Percentiles rank a stretch among this genome's conserved stretches.
phyloP scores from a whole-genome alignment of 2,113 vertebrate genomes.

The Mastomys coucha region DNA sequence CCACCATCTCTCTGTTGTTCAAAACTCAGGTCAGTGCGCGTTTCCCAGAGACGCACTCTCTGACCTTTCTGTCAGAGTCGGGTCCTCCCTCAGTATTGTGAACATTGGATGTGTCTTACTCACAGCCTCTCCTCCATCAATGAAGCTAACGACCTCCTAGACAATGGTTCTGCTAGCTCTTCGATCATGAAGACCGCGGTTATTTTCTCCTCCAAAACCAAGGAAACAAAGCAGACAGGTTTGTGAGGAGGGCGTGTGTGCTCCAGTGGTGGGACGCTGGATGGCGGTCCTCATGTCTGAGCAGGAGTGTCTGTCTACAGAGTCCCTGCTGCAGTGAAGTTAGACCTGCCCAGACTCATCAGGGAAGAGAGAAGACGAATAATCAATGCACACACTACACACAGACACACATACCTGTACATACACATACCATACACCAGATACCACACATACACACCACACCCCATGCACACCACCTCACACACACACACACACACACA shows the following conservation, averaged over 20 bases:
- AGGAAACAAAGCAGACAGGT: neutral
- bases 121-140: neutral
- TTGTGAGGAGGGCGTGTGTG: neutral
- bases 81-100: neutral
- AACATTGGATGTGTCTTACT: neutral
- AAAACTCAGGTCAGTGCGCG: neutral
- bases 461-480: neutral
- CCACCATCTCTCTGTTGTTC: neutral
- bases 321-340: neutral
- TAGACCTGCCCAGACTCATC: neutral
- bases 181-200: neutral
- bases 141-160: fast-evolving
- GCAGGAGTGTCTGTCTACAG: neutral
- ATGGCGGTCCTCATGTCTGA: neutral
- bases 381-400: neutral
- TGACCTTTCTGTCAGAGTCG: neutral
- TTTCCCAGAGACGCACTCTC: neutral
- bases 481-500: neutral
- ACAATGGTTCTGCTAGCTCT: neutral
- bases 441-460: neutral
- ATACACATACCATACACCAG: neutral
- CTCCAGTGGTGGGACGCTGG: too few species aligned
- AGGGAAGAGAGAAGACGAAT: neutral
- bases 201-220: neutral
- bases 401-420: neutral